Evolutionary conservation across 2,797 vertebrate species (phyloP).

Genomic region (Arctocebus calabarensis): DNA sequence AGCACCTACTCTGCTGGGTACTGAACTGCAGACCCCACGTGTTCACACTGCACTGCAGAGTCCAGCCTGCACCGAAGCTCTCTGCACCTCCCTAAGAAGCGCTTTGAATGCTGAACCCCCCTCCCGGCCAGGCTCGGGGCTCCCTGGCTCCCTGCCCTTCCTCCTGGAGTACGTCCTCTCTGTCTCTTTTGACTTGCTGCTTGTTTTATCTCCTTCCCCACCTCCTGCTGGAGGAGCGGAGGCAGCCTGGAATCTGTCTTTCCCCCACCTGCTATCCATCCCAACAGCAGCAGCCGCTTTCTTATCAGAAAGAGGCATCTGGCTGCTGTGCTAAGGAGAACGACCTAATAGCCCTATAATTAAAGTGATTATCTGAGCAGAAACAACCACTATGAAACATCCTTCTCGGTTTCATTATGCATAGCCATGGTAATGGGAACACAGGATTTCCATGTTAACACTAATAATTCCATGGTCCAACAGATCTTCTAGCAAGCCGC

Average conservation of each 20-base stretch:
- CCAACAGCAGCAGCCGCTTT: background rate
- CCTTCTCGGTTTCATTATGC: background rate
- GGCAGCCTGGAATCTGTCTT: background rate
- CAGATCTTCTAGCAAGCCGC: background rate
- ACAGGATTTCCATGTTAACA: constrained; percentile 29
- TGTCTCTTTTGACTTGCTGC: background rate
- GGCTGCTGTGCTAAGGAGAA: background rate
- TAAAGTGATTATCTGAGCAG: background rate
- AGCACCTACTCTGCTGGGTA: background rate
- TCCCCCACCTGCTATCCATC: background rate
- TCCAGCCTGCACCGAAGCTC: background rate
- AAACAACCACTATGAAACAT: background rate
- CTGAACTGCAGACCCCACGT: background rate
- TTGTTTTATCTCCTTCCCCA: background rate
- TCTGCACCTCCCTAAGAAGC: background rate
- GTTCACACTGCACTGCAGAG: background rate
- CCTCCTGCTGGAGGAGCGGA: no score
- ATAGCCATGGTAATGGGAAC: background rate
- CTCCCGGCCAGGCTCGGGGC: background rate
- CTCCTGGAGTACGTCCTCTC: rapidly evolving
- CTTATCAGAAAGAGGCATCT: constrained; percentile 24
- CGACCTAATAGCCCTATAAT: background rate
- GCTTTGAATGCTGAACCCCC: no score
- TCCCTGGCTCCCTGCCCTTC: rapidly evolving
- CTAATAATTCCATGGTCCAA: background rate